Evolutionary conservation across 1,140 invertebrate species (phyloP).

Genomic region (Saxidomus purpurata): DNA sequence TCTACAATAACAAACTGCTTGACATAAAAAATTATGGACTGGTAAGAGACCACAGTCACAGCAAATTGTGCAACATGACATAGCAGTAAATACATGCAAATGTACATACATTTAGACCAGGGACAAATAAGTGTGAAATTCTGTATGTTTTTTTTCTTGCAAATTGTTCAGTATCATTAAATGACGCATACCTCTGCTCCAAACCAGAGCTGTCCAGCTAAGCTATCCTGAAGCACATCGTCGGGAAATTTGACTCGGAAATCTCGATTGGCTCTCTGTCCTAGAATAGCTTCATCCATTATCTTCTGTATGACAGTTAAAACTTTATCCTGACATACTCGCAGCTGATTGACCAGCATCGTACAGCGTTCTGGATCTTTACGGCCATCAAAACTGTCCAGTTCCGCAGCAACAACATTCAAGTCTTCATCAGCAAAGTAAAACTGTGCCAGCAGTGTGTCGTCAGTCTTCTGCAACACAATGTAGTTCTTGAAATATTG

Average conservation of each 20-base stretch:
- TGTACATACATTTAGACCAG: too few relatives aligned
- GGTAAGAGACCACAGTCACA: too few relatives aligned
- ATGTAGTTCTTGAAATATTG: too few relatives aligned
- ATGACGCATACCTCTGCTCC: constrained; percentile 95
- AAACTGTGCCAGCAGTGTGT: constrained; percentile 97
- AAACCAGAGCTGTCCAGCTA: constrained; percentile 99
- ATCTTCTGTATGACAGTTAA: constrained; percentile 97
- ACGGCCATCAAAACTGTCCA: constrained; percentile 99
- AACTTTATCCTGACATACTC: constrained; percentile 88
- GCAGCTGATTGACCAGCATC: constrained; percentile 96
- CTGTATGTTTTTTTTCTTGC: too few relatives aligned
- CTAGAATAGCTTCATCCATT: constrained; percentile 97
- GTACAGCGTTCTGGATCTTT: constrained; percentile 99
- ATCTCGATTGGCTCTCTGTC: constrained; percentile 95
- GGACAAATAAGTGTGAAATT: too few relatives aligned
- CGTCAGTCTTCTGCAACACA: constrained; percentile 96
- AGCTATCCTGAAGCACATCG: constrained; percentile 98
- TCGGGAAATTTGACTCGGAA: constrained; percentile 99
- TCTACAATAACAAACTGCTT: too few relatives aligned
- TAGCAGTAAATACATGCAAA: too few relatives aligned
- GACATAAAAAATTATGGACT: too few relatives aligned
- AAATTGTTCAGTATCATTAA: too few relatives aligned
- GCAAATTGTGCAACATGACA: too few relatives aligned
- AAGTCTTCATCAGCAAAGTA: constrained; percentile 99
- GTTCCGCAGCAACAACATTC: constrained; percentile 96